Base-by-base conservation (phyloP, 2,113 vertebrate genomes). In the Limanda limanda region DNA sequence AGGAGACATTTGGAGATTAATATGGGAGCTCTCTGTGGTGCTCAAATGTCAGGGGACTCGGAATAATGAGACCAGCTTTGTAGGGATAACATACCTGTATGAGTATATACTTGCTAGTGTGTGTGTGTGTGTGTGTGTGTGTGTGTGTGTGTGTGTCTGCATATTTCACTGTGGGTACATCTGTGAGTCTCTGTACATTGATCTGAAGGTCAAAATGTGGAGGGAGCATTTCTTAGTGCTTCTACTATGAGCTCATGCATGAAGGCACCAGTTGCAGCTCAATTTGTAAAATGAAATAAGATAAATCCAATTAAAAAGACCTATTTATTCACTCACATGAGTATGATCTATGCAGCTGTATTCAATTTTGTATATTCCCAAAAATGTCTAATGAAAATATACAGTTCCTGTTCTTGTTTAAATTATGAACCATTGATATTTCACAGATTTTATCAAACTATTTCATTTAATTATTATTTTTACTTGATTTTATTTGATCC, bases 61-160 rank as follows among this genome's bases (percentile, higher is more conserved):
- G 74, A 81, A 77, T 91, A 94, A 93, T 93, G 89, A 93, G 88
- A 74, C 63, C 7, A 40, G 82, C 84, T 90, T 91, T 81, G 69
- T 84, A 37, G 55, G 75, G 78, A 81, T 84, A 88, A 89, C 80
- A 73, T 78, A 91, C 86, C 76, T 86, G 76, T 80, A 74, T 76
- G 79, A 78, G 58, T 51, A 71, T 71, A 42, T 71, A 67, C 51
- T 15, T 48, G 47, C 17, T 5, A 15, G 56, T 68, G 31, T 64
- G 59, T 37, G n/a, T 55, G 52, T 27, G 25, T 27, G 6, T 31
- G 31, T 31, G 31, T 5, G 31, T 31, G 5, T 31, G 31, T 31
- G 31, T 31, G 31, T 31, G 31, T 31, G 31, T 31, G 5, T 31
- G 27, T 27, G 27, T 6, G 3, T 1, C 0, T 4, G 27, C 31